Conservation (phyloP, 1,140 invertebrate species). For the Bathynomus jamesi region DNA sequence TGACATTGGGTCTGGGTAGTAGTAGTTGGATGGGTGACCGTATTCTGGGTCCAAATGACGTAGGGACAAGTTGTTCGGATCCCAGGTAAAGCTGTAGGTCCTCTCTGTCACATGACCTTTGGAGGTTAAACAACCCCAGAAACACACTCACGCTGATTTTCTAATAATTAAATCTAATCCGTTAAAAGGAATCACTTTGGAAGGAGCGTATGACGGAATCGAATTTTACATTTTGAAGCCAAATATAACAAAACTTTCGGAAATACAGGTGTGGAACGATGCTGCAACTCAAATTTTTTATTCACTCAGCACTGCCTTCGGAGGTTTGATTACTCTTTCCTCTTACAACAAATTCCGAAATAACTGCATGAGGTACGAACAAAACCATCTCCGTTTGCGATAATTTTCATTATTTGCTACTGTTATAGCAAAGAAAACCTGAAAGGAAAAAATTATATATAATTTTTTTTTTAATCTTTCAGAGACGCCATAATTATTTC, state of each 20-base stretch:
- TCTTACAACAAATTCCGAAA: conserved; percentile 36
- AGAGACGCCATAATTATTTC: conserved; percentile 48
- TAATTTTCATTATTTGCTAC: neutral
- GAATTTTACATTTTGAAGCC: conserved; percentile 37
- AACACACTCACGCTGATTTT: no score
- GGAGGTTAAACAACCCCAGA: no score
- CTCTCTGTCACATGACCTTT: no score
- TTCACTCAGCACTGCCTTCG: conserved; percentile 30
- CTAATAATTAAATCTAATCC: no score
- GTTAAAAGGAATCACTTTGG: conserved; percentile 25
- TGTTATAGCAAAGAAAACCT: neutral
- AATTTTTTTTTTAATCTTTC: neutral
- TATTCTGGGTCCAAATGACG: no score
- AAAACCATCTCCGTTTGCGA: neutral
- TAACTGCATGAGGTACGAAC: conserved; percentile 34
- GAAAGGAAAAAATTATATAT: neutral
- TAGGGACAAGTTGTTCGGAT: no score
- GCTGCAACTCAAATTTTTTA: conserved; percentile 39
- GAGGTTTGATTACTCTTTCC: conserved; percentile 33
- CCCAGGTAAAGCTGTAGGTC: no score
- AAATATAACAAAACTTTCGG: conserved; percentile 31
- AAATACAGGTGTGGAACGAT: conserved; percentile 33
- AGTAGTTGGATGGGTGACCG: no score
- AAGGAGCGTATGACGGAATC: conserved; percentile 35
- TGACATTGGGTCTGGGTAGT: no score